These are phyloP conservation scores for Sussaba pulchella DNA, from an alignment of 2,888 invertebrate genomes.

Conservation along the genomic window DNA sequence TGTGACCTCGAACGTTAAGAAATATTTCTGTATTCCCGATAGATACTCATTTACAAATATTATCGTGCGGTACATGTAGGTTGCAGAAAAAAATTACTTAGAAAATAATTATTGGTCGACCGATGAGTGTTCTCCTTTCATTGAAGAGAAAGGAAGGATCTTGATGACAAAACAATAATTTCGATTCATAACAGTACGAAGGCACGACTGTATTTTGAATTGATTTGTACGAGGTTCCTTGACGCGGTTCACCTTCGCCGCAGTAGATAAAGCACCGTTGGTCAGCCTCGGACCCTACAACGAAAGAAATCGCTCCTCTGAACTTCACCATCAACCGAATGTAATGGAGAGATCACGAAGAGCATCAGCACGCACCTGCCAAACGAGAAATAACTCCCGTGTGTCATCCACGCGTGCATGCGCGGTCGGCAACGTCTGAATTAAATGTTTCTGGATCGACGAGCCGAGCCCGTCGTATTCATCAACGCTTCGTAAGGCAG, in stretches of 20 bases:
- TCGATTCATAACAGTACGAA: no score
- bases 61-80: background rate
- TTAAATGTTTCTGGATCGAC: constrained; percentile 81
- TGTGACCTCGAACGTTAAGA: background rate
- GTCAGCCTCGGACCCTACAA: background rate
- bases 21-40: constrained; percentile 37
- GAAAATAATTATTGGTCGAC: constrained; percentile 5
- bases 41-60: background rate
- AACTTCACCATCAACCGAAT: constrained; percentile 19
- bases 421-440: constrained; percentile 75
- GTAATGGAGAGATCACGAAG: constrained; percentile 59
- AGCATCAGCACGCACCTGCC: constrained; percentile 34
- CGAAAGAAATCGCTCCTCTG: constrained; percentile 40
- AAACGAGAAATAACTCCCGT: constrained; percentile 39
- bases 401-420: constrained; percentile 22
- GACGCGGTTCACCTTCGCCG: background rate
- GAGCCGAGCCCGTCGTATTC: constrained; percentile 73
- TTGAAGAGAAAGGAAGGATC: background rate
- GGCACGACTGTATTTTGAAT: background rate
- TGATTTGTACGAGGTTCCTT: background rate
- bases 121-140: background rate
- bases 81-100: background rate
- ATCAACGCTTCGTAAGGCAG: constrained; percentile 73
- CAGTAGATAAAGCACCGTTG: constrained; percentile 42
- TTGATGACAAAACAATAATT: no score